Evolutionary conservation across 2,888 invertebrate genomes (phyloP).

Genomic region (Harpalus rufipes): DNA sequence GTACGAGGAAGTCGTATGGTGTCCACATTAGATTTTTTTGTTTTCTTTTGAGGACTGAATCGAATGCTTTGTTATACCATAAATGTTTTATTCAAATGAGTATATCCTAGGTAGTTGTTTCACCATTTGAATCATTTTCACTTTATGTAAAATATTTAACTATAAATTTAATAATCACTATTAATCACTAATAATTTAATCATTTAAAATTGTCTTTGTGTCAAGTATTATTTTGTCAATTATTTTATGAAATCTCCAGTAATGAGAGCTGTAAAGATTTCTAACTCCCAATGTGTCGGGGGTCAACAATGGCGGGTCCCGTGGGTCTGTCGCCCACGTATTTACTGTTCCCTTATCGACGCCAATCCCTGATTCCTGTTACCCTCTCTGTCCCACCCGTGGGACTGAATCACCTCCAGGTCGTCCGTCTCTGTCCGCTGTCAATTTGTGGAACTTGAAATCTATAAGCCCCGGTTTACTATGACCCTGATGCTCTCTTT

Average conservation of each 20-base stretch:
- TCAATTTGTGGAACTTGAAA: constrained; percentile 66
- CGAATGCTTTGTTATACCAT: no score
- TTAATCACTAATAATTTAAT: no score
- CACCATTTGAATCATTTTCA: no score
- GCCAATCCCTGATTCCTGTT: constrained; percentile 57
- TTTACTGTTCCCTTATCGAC: constrained; percentile 66
- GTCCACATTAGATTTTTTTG: no score
- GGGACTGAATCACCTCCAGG: neutral
- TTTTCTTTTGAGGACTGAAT: no score
- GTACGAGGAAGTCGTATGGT: no score
- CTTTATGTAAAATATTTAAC: no score
- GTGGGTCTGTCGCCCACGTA: constrained; percentile 51
- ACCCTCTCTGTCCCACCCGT: constrained; percentile 25
- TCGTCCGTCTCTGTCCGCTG: constrained; percentile 58
- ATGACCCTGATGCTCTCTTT: constrained; percentile 60
- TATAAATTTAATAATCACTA: no score
- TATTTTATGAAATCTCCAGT: neutral
- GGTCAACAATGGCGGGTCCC: constrained; percentile 51
- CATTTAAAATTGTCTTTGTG: no score
- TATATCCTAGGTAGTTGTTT: no score
- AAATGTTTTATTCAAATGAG: no score
- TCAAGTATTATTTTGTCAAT: no score
- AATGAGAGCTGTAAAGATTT: neutral
- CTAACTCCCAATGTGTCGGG: neutral
- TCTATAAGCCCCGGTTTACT: constrained; percentile 65